These are phyloP conservation scores for Hypotaenidia okinawae DNA, from an alignment of 2,797 vertebrate genomes.

Conservation along the genomic window DNA sequence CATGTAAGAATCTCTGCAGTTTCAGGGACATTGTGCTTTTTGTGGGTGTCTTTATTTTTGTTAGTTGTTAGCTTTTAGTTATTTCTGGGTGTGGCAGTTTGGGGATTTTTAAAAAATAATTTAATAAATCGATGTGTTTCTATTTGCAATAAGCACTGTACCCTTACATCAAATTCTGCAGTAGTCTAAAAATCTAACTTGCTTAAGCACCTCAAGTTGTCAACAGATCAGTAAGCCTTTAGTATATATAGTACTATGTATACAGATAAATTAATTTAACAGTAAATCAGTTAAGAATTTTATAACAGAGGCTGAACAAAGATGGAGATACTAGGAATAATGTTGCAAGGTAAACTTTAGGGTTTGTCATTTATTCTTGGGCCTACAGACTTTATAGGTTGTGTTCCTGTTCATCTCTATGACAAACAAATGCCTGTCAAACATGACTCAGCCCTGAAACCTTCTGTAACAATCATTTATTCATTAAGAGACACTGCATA, in stretches of 20 bases:
- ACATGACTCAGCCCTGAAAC: not conserved
- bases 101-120: too few relatives aligned
- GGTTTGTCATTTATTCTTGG: not conserved
- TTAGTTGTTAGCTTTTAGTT: not conserved
- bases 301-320: not conserved
- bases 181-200: not conserved
- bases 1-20: not conserved
- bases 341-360: not conserved
- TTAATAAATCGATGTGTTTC: not conserved
- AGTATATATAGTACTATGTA: not conserved
- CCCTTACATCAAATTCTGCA: not conserved
- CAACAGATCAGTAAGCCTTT: not conserved
- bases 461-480: not conserved
- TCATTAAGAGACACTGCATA: not conserved
- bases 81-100: not conserved
- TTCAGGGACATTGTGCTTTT: not conserved
- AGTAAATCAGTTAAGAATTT: not conserved
- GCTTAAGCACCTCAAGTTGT: not conserved
- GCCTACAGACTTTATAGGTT: not conserved
- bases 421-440: not conserved
- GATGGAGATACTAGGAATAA: not conserved
- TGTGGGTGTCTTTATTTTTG: not conserved
- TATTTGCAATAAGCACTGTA: not conserved
- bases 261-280: not conserved
- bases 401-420: not conserved